Percentiles rank a stretch among this genome's conserved stretches.
Evolutionary conservation across 1,140 invertebrate species (phyloP).

Genomic region (Saccostrea echinata): DNA sequence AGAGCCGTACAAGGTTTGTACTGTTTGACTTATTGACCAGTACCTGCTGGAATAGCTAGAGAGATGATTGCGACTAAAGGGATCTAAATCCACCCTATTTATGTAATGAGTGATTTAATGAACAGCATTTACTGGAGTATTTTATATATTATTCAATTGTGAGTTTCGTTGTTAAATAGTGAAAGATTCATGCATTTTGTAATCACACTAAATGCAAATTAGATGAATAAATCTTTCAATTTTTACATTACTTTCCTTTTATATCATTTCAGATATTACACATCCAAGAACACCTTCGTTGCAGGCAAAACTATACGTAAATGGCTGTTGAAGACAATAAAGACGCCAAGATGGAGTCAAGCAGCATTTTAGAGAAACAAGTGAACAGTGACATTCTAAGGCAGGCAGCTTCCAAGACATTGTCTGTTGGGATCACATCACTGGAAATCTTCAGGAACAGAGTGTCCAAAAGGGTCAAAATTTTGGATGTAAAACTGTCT

Average conservation of each 20-base stretch:
- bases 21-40: constrained; percentile 11
- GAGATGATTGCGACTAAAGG: neutral
- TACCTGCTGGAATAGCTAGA: neutral
- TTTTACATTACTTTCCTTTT: too few relatives aligned
- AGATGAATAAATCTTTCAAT: neutral
- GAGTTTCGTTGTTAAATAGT: neutral
- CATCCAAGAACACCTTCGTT: neutral
- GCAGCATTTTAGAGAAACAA: constrained; percentile 41
- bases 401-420: constrained; percentile 58
- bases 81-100: neutral
- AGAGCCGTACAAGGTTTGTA: neutral
- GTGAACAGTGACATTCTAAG: constrained; percentile 53
- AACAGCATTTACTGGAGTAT: neutral
- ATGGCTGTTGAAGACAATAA: constrained; percentile 1
- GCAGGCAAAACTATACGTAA: neutral
- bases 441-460: constrained; percentile 64
- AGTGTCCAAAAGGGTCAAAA: constrained; percentile 64
- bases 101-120: neutral
- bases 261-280: constrained; percentile 12
- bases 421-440: constrained; percentile 61
- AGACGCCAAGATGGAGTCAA: neutral
- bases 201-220: neutral
- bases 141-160: too few relatives aligned
- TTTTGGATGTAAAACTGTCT: constrained; percentile 65
- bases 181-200: neutral